A percentile compares a stretch with the other conserved stretches of the same genome.
Conservation (phyloP, 2,113 vertebrate genomes). For the Malurus melanocephalus region DNA sequence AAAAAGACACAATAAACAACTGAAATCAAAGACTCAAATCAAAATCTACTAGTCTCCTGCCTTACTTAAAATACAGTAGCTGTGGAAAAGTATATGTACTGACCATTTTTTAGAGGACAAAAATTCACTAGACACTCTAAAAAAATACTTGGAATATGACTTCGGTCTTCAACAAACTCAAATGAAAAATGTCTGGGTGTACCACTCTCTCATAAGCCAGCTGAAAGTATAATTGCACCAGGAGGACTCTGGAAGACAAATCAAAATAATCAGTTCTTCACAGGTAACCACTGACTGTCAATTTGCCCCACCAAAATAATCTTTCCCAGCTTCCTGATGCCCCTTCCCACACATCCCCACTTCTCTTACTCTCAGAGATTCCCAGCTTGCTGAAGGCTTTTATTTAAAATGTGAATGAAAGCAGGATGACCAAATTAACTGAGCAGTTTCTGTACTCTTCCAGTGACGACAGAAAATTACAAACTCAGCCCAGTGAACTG, state of each 20-base stretch:
- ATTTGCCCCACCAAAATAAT: not conserved
- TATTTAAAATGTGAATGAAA: not conserved
- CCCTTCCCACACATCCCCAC: not conserved
- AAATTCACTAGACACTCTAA: not conserved
- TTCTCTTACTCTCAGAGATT: not conserved
- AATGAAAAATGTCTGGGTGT: not conserved
- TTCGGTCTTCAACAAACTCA: not conserved
- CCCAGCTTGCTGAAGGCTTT: not conserved
- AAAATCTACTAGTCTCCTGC: not conserved
- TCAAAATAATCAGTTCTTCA: not conserved
- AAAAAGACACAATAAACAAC: not conserved
- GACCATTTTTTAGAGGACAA: not conserved
- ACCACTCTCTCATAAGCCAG: not conserved
- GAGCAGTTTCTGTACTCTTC: slow-evolving; percentile 83
- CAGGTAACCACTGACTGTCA: not conserved
- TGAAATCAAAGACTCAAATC: not conserved
- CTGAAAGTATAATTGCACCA: not conserved
- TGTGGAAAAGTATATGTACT: not conserved
- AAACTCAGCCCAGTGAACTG: slow-evolving; percentile 83
- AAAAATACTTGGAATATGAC: not conserved
- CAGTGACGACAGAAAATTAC: slow-evolving; percentile 88
- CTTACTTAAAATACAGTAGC: not conserved
- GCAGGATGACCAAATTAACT: slow-evolving; percentile 67
- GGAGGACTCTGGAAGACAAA: not conserved
- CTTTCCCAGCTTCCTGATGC: not conserved